Base-by-base conservation (phyloP, 2,888 invertebrate genomes). In the Heliconius cydno region DNA sequence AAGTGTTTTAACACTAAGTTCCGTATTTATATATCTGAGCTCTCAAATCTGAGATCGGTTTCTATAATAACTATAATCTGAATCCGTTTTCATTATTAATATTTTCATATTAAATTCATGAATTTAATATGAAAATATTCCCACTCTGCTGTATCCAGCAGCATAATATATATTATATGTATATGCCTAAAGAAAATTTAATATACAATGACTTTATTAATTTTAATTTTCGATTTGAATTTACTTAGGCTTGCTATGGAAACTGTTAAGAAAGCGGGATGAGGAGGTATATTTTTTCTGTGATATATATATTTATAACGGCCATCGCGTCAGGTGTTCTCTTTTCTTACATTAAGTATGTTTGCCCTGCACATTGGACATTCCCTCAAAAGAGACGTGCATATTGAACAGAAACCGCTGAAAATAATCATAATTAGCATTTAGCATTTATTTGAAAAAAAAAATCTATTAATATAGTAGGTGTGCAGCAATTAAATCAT, bases 361-460 rank as follows among this genome's bases (percentile, higher is more conserved):
- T 82, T 83, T 34, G 90, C 90, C 30, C 98, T 96, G 92, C 99
- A 99, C 96, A 98, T 96, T 22, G 99, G 99, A 91, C 99, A 99
- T 85, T 97, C 97, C 84, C 96, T 96, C 84, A 99, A 90, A 89
- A 97, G 97, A 79, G 96, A 95, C 22, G 97, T 96, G 94, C 98
- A 98, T 22, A 96, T 93, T 73, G 96, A 95, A 94, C 99, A 99
- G 93, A 98, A 98, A 65, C 98, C 98, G 41, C 93, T 92, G 98
- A 96, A 93, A 87, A n/a, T 25, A 60, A 41, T 25, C 2, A n/a
- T n/a, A 15, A 25, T 41, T 30, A 19, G 30, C 30, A 30, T 30
- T 19, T 66, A 30, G n/a, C 10, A 65, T 15, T 30, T 15, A 66
- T 38, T 67, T 38, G 3, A 34, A 34, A 22, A 30, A 30, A 30